Evolutionary conservation across 2,113 vertebrate genomes (phyloP).

Genomic region (Syngnathus scovelli): DNA sequence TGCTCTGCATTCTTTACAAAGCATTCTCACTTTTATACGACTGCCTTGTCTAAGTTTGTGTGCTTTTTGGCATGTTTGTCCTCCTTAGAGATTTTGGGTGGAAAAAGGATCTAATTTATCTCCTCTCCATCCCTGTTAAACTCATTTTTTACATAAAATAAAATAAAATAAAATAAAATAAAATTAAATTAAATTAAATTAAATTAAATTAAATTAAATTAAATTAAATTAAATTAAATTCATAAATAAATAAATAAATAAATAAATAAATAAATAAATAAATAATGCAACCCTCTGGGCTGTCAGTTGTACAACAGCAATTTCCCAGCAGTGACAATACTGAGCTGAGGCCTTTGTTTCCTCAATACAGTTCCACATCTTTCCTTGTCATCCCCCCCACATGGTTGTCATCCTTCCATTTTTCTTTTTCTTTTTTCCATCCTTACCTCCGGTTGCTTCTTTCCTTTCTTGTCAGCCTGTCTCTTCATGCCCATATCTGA

Average conservation of each 20-base stretch:
- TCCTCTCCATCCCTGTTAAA: no score
- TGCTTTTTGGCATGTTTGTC: background rate
- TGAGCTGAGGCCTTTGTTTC: conserved; percentile 41
- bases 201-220: no score
- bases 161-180: no score
- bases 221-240: no score
- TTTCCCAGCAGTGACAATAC: conserved; percentile 6
- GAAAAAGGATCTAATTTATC: conserved; percentile 34
- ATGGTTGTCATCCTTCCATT: background rate
- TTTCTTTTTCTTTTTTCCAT: conserved; percentile 18
- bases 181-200: no score
- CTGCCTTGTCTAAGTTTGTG: conserved; percentile 4
- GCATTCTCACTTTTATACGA: conserved; percentile 24
- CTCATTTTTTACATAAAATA: no score
- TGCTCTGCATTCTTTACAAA: conserved; percentile 42
- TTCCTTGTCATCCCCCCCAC: conserved; percentile 38
- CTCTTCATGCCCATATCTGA: conserved; percentile 52
- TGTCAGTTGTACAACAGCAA: conserved; percentile 30
- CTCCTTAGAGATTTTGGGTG: conserved; percentile 38
- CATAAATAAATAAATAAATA: no score
- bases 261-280: no score
- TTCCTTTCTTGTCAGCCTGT: conserved; percentile 13
- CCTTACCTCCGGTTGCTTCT: conserved; percentile 40
- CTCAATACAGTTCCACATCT: conserved; percentile 40
- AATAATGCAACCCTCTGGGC: no score